These are phyloP conservation scores for Eupsilia transversa DNA, from an alignment of 2,888 invertebrate genomes.

Conservation along the genomic window DNA sequence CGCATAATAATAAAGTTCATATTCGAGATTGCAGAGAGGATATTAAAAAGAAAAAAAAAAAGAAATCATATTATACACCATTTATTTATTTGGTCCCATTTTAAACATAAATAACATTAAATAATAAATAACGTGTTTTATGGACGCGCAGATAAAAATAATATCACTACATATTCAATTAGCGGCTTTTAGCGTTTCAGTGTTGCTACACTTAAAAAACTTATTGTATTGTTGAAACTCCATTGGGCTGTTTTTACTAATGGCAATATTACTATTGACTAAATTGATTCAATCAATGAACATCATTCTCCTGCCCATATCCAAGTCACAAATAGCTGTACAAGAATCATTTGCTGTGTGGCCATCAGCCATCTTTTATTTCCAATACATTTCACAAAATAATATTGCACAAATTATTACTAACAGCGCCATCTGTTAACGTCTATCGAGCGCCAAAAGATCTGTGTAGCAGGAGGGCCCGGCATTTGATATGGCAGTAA, in stretches of 20 bases:
- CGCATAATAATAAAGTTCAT: not conserved
- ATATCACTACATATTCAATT: conserved; percentile 40
- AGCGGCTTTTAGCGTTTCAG: conserved; percentile 32
- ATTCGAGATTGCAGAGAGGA: not conserved
- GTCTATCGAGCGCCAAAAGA: not conserved
- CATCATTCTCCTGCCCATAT: too few relatives aligned
- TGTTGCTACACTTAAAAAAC: conserved; percentile 28
- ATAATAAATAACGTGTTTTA: conserved; percentile 56
- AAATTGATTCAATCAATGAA: not conserved
- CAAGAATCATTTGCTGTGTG: not conserved
- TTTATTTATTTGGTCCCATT: conserved; percentile 69
- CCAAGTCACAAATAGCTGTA: too few relatives aligned
- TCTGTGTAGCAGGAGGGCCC: too few relatives aligned
- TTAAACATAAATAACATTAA: conserved; percentile 65
- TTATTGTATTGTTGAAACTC: conserved; percentile 31
- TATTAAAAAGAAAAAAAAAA: conserved; percentile 14
- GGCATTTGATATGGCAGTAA: too few relatives aligned
- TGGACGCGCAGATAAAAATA: conserved; percentile 38
- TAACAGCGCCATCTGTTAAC: not conserved
- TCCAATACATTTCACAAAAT: not conserved
- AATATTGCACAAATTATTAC: not conserved
- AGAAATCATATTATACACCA: conserved; percentile 57
- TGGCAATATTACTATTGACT: not conserved
- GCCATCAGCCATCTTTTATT: not conserved
- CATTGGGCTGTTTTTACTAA: conserved; percentile 9